phyloP scores from a whole-genome alignment of 2,113 vertebrate genomes.

The Trachemys scripta region DNA sequence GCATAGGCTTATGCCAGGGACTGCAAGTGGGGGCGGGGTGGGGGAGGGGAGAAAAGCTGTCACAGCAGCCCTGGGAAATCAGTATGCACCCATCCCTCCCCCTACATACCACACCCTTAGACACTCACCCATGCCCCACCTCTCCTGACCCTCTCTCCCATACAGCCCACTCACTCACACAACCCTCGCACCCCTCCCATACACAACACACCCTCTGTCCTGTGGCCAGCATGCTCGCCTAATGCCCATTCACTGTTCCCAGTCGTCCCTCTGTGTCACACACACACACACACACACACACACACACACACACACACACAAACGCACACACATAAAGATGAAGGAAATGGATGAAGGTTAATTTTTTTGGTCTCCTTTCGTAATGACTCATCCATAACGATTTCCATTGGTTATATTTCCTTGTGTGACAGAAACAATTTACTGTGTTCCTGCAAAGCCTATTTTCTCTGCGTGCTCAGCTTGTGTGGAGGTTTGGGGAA shows the following conservation, averaged over 20 bases:
- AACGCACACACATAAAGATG: neutral
- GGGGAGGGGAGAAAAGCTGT: too few relatives aligned
- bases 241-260: neutral
- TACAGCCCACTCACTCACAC: neutral
- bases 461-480: slow-evolving; percentile 87
- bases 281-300: neutral
- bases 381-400: slow-evolving; percentile 84
- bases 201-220: neutral
- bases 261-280: neutral
- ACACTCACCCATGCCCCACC: too few relatives aligned
- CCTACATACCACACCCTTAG: too few relatives aligned
- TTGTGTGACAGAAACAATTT: slow-evolving; percentile 87
- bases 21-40: too few relatives aligned
- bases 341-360: slow-evolving; percentile 75
- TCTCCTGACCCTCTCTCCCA: too few relatives aligned
- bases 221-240: neutral
- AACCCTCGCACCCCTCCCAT: neutral
- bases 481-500: slow-evolving; percentile 82
- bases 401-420: slow-evolving; percentile 84
- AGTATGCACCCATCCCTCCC: too few relatives aligned
- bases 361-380: slow-evolving; percentile 76
- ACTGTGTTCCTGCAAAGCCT: slow-evolving; percentile 82
- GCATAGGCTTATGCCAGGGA: too few relatives aligned
- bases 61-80: too few relatives aligned
- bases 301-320: neutral